Evolutionary conservation across 2,113 vertebrate genomes (phyloP).

Genomic region (Pandion haliaetus): DNA sequence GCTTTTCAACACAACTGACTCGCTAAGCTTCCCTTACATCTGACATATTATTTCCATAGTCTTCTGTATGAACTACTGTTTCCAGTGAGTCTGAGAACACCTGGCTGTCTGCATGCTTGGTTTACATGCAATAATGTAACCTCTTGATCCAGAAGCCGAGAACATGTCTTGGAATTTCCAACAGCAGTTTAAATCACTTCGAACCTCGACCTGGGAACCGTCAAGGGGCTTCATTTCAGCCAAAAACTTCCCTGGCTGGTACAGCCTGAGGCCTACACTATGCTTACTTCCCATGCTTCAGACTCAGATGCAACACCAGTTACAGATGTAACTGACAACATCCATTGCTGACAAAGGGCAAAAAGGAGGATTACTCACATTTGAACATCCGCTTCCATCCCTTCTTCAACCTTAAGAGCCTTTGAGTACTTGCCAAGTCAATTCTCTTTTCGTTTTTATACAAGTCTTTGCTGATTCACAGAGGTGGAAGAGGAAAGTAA

Average conservation of each 20-base stretch:
- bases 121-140: not conserved
- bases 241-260: not conserved
- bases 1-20: not conserved
- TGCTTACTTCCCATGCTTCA: not conserved
- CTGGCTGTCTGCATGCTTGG: not conserved
- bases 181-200: not conserved
- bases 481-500: not conserved
- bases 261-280: not conserved
- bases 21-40: not conserved
- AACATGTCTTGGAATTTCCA: not conserved
- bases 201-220: not conserved
- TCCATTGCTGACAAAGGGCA: not conserved
- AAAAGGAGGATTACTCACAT: not conserved
- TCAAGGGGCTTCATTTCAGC: not conserved
- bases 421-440: not conserved
- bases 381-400: not conserved
- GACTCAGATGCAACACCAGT: not conserved
- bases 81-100: not conserved
- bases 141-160: not conserved
- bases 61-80: not conserved
- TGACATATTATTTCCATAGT: not conserved
- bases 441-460: not conserved
- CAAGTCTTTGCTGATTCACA: not conserved
- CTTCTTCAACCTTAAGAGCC: not conserved
- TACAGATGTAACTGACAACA: not conserved